Percentiles rank a stretch among this genome's conserved stretches.
Evolutionary conservation across 2,797 vertebrate species (phyloP).

Genomic region (Alectoris magna): DNA sequence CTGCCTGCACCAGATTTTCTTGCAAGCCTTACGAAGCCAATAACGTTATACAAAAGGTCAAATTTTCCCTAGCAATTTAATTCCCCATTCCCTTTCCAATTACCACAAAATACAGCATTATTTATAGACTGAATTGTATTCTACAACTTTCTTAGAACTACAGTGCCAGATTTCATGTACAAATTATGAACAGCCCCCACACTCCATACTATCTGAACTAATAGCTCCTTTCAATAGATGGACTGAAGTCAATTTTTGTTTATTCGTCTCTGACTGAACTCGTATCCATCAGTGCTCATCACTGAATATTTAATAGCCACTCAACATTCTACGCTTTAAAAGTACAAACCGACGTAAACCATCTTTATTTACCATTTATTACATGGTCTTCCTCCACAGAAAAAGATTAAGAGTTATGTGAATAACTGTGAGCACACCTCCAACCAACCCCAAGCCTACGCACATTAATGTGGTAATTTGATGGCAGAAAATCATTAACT

Average conservation of each 20-base stretch:
- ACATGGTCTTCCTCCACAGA: background rate
- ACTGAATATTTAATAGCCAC: background rate
- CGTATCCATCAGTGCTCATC: accelerated
- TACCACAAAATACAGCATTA: background rate
- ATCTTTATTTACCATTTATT: background rate
- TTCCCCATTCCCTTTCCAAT: background rate
- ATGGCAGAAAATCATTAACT: background rate
- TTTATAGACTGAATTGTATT: background rate
- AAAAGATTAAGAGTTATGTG: background rate
- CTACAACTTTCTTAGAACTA: background rate
- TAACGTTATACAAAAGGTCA: background rate
- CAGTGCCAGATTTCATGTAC: background rate
- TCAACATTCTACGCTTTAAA: background rate
- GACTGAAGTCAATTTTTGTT: background rate
- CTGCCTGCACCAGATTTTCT: background rate
- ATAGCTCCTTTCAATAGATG: background rate
- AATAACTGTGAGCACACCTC: background rate
- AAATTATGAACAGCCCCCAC: background rate
- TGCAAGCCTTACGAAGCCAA: background rate
- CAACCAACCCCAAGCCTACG: background rate
- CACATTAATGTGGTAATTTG: background rate
- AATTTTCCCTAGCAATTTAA: background rate
- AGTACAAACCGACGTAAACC: background rate
- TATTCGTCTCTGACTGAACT: background rate
- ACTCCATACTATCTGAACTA: background rate